Conservation (phyloP, 2,113 vertebrate species). For the Ceyx melanurus region DNA sequence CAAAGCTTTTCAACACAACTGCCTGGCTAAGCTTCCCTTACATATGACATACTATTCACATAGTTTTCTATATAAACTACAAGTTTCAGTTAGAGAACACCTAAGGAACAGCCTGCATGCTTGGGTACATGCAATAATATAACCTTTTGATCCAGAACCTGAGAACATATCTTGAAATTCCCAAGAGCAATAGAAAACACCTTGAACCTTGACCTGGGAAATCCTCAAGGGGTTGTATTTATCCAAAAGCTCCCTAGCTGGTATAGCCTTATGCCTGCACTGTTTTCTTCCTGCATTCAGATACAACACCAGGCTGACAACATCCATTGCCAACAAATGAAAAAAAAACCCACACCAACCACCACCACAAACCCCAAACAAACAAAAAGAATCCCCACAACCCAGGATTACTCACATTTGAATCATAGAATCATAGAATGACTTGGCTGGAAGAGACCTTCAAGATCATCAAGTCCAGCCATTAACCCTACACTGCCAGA, state of each 20-base stretch:
- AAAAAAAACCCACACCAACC: neutral
- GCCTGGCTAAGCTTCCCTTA: neutral
- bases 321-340: neutral
- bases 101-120: neutral
- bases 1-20: neutral
- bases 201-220: neutral
- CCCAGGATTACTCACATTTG: neutral
- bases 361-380: neutral
- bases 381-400: too few species aligned
- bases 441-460: too few species aligned
- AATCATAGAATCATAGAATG: too few species aligned
- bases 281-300: neutral
- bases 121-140: rapidly evolving
- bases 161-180: neutral
- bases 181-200: neutral
- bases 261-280: neutral
- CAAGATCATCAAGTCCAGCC: too few species aligned
- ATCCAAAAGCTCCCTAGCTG: neutral
- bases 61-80: neutral
- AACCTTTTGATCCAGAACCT: neutral
- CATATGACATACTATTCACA: neutral
- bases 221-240: neutral
- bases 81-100: neutral
- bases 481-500: too few species aligned
- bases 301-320: neutral